Base-by-base conservation (phyloP, 1,140 invertebrate genomes). In the Halictus rubicundus region DNA sequence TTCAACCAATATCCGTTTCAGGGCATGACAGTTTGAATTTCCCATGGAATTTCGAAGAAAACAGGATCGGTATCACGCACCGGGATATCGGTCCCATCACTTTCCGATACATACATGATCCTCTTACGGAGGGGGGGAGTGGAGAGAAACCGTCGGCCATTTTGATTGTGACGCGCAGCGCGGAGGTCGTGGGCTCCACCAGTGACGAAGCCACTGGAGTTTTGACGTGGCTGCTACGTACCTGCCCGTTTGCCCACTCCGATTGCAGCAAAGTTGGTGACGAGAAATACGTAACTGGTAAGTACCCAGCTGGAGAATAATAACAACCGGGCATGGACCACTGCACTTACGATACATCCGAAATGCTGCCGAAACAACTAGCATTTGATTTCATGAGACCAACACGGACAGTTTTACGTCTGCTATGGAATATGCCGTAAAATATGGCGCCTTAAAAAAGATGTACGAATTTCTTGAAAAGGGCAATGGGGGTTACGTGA, bases 191-290 rank as follows among this genome's bases (percentile, higher is more conserved):
- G 94, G 94, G 94, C 94, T 95, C 94, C 93, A 94, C 94, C 94
- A 96, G 96, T 97, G 96, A 97, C 96, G 96, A 97, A 96, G 95
- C 95, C 95, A 95, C 95, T 95, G 95, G 96, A 96, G 96, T 96
- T 95, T 97, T 97, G 96, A 97, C 96, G 96, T 97, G 96, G 96
- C 96, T 96, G 96, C 96, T 97, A 97, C 96, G 96, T 97, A 97
- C 96, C 95, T 95, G 96, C 95, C 95, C 95, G 94, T 95, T 96
- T 96, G 96, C 96, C 96, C 96, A 97, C 96, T 97, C 96, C 95
- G 95, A 96, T 96, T 95, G 96, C 96, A 96, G 96, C 96, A 96
- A 96, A 97, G 94, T 96, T 96, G 95, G 96, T 97, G 96, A 97
- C 96, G 96, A 97, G 96, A 96, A 97, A 96, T 97, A 97, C 96